Evolutionary conservation across 2,113 vertebrate species (phyloP).

Genomic region (Capreolus pygargus): DNA sequence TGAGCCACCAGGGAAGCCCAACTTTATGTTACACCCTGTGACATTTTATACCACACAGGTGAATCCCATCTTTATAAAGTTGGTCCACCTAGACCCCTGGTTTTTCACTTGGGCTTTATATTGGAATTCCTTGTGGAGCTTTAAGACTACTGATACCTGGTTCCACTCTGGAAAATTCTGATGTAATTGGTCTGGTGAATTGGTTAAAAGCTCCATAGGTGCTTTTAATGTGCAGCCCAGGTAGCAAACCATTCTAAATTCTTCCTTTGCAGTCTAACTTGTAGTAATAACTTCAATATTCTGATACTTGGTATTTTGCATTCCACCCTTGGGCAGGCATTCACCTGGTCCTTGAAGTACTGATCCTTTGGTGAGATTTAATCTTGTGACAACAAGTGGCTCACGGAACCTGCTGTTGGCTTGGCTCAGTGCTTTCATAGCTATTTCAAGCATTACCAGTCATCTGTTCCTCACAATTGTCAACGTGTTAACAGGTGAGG

Average conservation of each 20-base stretch:
- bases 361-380: neutral
- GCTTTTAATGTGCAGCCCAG: neutral
- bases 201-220: neutral
- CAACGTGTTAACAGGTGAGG: neutral
- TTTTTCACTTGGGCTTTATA: neutral
- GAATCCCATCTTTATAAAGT: constrained; percentile 17
- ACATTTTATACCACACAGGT: neutral
- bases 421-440: neutral
- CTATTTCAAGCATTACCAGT: neutral
- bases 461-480: neutral
- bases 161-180: neutral
- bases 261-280: neutral
- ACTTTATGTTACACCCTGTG: neutral
- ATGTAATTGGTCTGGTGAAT: neutral
- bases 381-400: constrained; percentile 4
- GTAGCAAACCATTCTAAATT: neutral
- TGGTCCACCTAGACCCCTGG: neutral
- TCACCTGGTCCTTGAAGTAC: neutral
- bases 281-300: neutral
- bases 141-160: neutral
- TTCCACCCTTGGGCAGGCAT: constrained; percentile 8
- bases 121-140: neutral
- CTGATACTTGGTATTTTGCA: neutral
- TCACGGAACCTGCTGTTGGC: neutral
- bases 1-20: neutral